Base-by-base conservation (phyloP, 2,888 invertebrate genomes). In the Toxonevra muliebris region DNA sequence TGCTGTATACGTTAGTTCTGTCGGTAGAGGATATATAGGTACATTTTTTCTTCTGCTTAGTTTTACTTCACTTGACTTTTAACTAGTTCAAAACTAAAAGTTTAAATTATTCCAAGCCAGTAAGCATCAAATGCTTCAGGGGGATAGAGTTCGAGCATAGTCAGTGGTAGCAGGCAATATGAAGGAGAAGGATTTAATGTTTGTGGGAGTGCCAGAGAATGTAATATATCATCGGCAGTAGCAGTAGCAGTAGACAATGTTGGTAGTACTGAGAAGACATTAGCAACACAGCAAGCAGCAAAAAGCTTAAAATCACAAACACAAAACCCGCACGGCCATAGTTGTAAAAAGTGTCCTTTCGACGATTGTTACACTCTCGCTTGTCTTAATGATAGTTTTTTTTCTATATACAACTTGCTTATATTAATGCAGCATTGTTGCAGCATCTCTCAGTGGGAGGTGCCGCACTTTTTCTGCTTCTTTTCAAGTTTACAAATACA, bases 191-290 rank as follows among this genome's bases (percentile, higher is more conserved):
- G 61, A 66, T 71, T 72, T 71, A 74, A 72, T 75, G 73, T 70
- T 73, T 61, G 73, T 70, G 72, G 75, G 75, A 68, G 75, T 75
- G 75, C 70, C 73, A 66, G 65, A 59, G 20, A 63, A 70, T 61
- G 70, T 61, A 69, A 74, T 75, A 72, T 75, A 75, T 75, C 74
- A 74, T 75, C 72, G 68, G 68, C 73, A 71, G 65, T 68, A 48
- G 15, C 13, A 15, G 15, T n/a, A 15, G 15, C n/a, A n/a, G 50
- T 48, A n/a, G 50, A 13, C 15, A 48, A 48, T 15, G 15, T 48
- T 48, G 8, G 50, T 48, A 30, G 7, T 30, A n/a, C 15, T 13
- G 2, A 2, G 50, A 15, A 15, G 4, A 15, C 50, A 48, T 48
- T 48, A 48, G 50, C 50, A 48, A 48, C 50, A 48, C 50, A 48